These are phyloP conservation scores for Atlantisia rogersi DNA, from an alignment of 2,113 vertebrate genomes.

Conservation along the genomic window DNA sequence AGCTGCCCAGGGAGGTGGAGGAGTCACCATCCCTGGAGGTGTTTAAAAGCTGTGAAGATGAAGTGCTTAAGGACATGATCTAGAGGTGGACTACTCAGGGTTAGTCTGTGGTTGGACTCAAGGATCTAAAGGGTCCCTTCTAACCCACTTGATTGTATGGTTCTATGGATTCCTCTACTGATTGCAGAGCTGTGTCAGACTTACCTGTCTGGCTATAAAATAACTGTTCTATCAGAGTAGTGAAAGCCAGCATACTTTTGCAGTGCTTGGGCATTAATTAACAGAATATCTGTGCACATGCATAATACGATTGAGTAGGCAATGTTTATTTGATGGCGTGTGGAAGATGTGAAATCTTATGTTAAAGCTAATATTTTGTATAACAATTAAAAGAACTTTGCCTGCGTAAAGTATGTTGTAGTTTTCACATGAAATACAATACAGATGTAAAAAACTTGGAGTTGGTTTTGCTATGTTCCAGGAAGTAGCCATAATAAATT, in stretches of 20 bases:
- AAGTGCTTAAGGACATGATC: too few relatives aligned
- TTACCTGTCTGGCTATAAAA: neutral
- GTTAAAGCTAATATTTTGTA: neutral
- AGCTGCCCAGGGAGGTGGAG: too few relatives aligned
- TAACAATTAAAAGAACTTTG: neutral
- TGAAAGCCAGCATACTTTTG: neutral
- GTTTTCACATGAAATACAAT: neutral
- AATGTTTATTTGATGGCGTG: neutral
- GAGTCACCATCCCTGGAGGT: too few relatives aligned
- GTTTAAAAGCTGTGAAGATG: too few relatives aligned
- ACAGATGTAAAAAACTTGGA: neutral
- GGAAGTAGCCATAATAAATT: neutral
- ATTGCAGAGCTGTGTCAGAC: neutral
- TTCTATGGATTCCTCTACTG: neutral
- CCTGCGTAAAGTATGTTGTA: neutral
- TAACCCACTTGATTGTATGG: too few relatives aligned
- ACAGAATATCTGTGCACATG: neutral
- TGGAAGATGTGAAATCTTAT: neutral
- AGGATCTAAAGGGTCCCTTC: neutral
- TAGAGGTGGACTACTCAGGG: too few relatives aligned
- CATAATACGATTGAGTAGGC: neutral
- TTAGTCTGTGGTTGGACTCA: too few relatives aligned
- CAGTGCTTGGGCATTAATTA: neutral
- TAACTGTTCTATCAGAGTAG: neutral
- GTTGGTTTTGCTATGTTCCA: neutral